phyloP scores from a whole-genome alignment of 2,113 vertebrate species.

The Tachysurus vachellii region DNA sequence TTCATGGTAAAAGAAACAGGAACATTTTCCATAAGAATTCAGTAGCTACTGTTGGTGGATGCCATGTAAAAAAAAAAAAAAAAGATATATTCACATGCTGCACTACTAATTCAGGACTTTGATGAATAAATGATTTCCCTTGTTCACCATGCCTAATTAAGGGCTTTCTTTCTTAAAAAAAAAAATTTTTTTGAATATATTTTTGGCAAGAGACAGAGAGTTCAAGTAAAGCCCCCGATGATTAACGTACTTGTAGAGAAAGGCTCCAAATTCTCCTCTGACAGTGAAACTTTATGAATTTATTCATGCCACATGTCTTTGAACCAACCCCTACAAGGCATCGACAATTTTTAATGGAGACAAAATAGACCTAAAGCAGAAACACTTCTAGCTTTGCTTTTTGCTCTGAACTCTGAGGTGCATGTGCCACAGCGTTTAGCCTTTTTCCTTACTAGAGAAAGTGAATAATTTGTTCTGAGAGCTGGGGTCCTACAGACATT shows the following conservation, averaged over 20 bases:
- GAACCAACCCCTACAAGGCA: slow-evolving; percentile 37
- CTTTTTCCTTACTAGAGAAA: neutral
- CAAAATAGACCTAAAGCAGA: slow-evolving; percentile 33
- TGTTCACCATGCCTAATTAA: slow-evolving; percentile 45
- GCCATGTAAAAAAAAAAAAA: neutral
- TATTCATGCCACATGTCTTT: slow-evolving; percentile 48
- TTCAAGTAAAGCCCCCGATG: slow-evolving; percentile 19
- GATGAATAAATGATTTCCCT: slow-evolving; percentile 45
- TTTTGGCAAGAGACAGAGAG: neutral
- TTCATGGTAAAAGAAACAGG: neutral
- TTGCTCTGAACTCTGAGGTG: neutral
- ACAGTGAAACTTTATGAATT: slow-evolving; percentile 33
- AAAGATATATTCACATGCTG: neutral
- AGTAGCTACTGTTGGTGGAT: neutral
- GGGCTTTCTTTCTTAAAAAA: slow-evolving; percentile 3
- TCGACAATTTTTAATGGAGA: slow-evolving; percentile 28
- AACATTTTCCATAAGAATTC: slow-evolving; percentile 6
- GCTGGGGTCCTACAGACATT: neutral
- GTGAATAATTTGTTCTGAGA: neutral
- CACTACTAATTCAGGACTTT: slow-evolving; percentile 32
- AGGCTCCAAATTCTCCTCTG: slow-evolving; percentile 28
- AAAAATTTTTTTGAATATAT: neutral
- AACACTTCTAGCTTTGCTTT: slow-evolving; percentile 6
- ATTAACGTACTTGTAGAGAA: slow-evolving; percentile 8
- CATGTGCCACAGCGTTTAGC: neutral